Percentiles rank a stretch among this genome's conserved stretches.
Conservation (phyloP, 2,797 vertebrate genomes). For the Crocidura indochinensis region DNA sequence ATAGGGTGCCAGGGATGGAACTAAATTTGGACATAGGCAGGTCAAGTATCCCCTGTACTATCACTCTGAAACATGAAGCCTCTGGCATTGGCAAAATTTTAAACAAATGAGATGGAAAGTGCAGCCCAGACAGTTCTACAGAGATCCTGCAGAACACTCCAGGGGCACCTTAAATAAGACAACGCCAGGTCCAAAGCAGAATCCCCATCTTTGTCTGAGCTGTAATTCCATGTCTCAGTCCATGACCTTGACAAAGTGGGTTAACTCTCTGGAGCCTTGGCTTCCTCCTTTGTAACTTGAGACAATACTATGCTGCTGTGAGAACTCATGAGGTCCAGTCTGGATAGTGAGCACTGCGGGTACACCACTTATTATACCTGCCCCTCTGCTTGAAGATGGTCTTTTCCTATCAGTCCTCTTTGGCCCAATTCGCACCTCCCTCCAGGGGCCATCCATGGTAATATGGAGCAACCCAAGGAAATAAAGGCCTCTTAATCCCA, state of each 20-base stretch:
- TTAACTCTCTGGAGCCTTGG: neutral
- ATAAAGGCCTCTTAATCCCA: neutral
- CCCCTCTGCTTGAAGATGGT: neutral
- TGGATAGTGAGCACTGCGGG: too few species aligned
- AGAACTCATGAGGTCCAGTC: neutral
- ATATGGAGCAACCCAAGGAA: too few species aligned
- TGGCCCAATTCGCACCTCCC: neutral
- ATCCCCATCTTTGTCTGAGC: too few species aligned
- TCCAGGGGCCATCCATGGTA: neutral
- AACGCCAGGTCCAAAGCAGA: too few species aligned
- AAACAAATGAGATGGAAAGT: constrained; percentile 65
- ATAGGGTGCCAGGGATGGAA: too few species aligned
- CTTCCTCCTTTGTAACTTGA: neutral
- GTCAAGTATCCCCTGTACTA: too few species aligned
- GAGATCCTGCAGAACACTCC: neutral
- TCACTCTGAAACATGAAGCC: neutral
- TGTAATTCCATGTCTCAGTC: neutral
- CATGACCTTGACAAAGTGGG: neutral
- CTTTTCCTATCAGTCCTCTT: neutral
- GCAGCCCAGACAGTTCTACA: neutral
- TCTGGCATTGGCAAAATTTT: constrained; percentile 46
- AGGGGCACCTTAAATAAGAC: neutral
- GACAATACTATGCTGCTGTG: neutral
- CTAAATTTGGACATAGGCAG: too few species aligned
- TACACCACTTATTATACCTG: neutral